Percentiles rank a stretch among this genome's conserved stretches.
These are phyloP conservation scores for Pogonomyrmex barbatus DNA, from an alignment of 1,140 invertebrate genomes.

Conservation along the genomic window DNA sequence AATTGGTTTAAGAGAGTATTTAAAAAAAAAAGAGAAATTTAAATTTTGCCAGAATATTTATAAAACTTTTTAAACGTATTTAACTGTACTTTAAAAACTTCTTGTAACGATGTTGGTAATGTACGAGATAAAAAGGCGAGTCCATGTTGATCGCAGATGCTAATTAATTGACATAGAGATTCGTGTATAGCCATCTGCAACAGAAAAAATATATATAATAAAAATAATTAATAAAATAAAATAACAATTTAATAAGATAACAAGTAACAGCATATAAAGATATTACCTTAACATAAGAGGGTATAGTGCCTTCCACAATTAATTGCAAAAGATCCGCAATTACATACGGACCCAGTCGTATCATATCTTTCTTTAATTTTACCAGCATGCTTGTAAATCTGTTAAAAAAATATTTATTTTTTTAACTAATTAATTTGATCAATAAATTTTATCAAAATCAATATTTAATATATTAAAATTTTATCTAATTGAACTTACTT, in stretches of 20 bases:
- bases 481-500: constrained; percentile 73
- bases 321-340: constrained; percentile 83
- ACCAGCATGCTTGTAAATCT: constrained; percentile 78
- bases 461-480: constrained; percentile 23
- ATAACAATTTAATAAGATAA: constrained; percentile 16
- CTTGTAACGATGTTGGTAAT: constrained; percentile 80
- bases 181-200: constrained; percentile 82
- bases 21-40: constrained; percentile 28
- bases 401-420: constrained; percentile 53
- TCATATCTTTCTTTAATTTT: constrained; percentile 83
- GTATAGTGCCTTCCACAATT: constrained; percentile 81
- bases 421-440: constrained; percentile 18
- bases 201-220: constrained; percentile 58
- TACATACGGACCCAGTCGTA: constrained; percentile 81
- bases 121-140: constrained; percentile 82
- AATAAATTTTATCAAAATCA: constrained; percentile 26
- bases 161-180: constrained; percentile 81
- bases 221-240: not conserved
- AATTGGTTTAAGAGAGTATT: too few relatives aligned
- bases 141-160: constrained; percentile 83
- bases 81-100: constrained; percentile 83
- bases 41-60: constrained; percentile 85
- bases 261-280: not conserved
- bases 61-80: constrained; percentile 84
- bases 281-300: constrained; percentile 84